Evolutionary conservation across 2,113 vertebrate genomes (phyloP).

Genomic region (Corvus hawaiiensis): DNA sequence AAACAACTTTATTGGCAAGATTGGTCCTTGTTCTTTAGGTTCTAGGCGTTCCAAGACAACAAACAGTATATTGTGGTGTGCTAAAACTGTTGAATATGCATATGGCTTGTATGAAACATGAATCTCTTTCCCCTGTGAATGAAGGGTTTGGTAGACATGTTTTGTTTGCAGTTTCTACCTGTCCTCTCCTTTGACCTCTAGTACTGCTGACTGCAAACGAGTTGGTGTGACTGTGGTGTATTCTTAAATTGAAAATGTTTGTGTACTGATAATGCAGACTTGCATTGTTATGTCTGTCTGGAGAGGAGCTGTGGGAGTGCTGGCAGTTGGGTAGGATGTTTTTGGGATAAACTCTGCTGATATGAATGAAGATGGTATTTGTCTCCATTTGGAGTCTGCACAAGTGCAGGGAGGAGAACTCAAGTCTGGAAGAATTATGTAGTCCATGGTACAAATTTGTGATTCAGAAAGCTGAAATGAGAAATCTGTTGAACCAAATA

Average conservation of each 20-base stretch:
- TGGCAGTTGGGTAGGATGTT: not conserved
- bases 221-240: not conserved
- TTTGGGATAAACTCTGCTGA: not conserved
- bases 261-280: not conserved
- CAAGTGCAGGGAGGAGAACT: not conserved
- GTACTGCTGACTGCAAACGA: not conserved
- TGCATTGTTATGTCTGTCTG: not conserved
- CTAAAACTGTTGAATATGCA: not conserved
- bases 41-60: not conserved
- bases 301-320: not conserved
- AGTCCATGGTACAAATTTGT: not conserved
- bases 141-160: not conserved
- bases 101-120: not conserved
- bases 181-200: not conserved
- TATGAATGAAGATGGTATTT: not conserved
- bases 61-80: not conserved
- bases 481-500: not conserved
- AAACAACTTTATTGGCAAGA: not conserved
- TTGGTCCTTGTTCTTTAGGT: not conserved
- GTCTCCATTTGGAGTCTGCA: not conserved
- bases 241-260: not conserved
- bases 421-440: not conserved
- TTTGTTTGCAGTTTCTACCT: not conserved
- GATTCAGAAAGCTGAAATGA: not conserved
- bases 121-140: not conserved